Evolutionary conservation across 2,113 vertebrate species (phyloP).

Genomic region (Salvelinus alpinus): DNA sequence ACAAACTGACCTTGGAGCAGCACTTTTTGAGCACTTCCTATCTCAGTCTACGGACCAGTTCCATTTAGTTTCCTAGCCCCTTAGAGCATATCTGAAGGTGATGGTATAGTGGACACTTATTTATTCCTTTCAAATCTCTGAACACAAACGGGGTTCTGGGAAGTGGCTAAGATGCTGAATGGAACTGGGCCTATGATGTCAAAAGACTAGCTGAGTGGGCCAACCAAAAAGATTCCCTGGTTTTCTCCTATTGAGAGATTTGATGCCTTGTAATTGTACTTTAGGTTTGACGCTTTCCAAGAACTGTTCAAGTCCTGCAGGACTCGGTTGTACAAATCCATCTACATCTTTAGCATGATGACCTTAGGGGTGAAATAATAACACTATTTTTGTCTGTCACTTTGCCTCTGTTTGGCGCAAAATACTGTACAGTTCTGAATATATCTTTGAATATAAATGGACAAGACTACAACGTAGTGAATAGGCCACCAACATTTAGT

Average conservation of each 20-base stretch:
- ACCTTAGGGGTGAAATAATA: neutral
- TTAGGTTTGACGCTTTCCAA: too few species aligned
- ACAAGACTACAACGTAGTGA: slow-evolving; percentile 5
- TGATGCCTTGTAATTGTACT: too few species aligned
- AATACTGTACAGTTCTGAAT: slow-evolving; percentile 26
- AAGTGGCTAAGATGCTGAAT: too few species aligned
- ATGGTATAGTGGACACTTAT: neutral
- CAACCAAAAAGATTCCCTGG: too few species aligned
- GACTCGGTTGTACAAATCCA: too few species aligned
- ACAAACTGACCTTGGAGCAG: neutral
- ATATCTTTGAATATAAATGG: slow-evolving; percentile 55
- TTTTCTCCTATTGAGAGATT: too few species aligned
- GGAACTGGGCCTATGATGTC: too few species aligned
- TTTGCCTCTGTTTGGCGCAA: neutral
- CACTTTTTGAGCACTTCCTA: neutral
- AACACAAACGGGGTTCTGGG: too few species aligned
- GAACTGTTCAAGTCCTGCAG: too few species aligned
- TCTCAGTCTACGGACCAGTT: neutral
- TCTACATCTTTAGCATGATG: neutral
- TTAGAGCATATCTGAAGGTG: neutral
- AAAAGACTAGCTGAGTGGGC: too few species aligned
- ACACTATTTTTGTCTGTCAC: neutral
- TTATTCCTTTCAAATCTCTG: neutral
- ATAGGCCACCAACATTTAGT: neutral
- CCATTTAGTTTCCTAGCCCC: neutral